Evolutionary conservation across 2,888 invertebrate genomes (phyloP).

Genomic region (Bursaphelenchus okinawaensis): DNA sequence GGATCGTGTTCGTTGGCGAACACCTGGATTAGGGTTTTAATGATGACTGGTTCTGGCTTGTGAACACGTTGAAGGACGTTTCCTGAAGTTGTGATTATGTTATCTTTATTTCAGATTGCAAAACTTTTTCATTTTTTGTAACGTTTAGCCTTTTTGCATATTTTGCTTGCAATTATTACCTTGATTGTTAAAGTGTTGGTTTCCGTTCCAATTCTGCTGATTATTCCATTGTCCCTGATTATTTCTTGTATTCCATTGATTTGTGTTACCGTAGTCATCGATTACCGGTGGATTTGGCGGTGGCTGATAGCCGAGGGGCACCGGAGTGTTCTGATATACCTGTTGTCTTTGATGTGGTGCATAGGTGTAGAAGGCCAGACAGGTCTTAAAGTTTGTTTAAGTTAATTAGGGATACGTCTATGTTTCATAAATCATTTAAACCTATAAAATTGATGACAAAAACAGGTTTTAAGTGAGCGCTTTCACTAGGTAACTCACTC

Average conservation of each 20-base stretch:
- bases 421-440: neutral
- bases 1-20: conserved; percentile 16
- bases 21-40: conserved; percentile 26
- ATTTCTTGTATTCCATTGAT: conserved; percentile 1
- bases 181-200: neutral
- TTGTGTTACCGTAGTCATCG: neutral
- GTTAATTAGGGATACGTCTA: too few relatives aligned
- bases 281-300: conserved; percentile 23
- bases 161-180: neutral
- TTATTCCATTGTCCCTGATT: neutral
- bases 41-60: conserved; percentile 19
- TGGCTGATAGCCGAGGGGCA: conserved; percentile 27
- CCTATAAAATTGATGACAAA: neutral
- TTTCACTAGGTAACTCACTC: too few relatives aligned
- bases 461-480: neutral
- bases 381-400: too few relatives aligned
- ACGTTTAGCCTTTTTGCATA: neutral
- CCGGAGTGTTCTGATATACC: conserved; percentile 18
- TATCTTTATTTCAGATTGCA: neutral
- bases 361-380: conserved; percentile 4
- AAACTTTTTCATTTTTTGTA: neutral
- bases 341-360: neutral
- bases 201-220: conserved; percentile 1
- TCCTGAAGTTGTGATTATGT: neutral
- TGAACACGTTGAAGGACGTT: conserved; percentile 1